Percentiles rank a stretch among this genome's conserved stretches.
Conservation (phyloP, 1,140 invertebrate species). For the Sipha flava region DNA sequence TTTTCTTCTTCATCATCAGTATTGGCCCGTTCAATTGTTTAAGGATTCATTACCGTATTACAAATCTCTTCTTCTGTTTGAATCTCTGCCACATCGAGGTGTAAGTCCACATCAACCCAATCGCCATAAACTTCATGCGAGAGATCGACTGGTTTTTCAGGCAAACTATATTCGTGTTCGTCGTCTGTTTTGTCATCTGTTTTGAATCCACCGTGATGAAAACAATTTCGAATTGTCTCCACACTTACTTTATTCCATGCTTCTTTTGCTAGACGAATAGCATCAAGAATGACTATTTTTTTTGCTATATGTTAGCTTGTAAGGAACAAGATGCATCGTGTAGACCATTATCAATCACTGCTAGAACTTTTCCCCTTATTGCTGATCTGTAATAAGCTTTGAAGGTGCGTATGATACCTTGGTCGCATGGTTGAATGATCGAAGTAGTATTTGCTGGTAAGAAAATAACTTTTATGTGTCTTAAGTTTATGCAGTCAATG, state of each 20-base stretch:
- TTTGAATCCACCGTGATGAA: background rate
- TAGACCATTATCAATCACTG: background rate
- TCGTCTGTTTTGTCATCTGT: background rate
- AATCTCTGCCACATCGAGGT: background rate
- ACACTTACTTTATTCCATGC: conserved; percentile 2
- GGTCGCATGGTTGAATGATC: conserved; percentile 44
- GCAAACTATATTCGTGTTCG: background rate
- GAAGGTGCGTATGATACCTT: conserved; percentile 42
- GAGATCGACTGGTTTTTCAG: background rate
- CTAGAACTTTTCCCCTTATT: background rate
- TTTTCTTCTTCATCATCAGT: background rate
- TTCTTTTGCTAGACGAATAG: background rate
- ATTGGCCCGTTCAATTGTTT: background rate
- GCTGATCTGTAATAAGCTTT: conserved; percentile 20
- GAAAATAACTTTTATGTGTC: conserved; percentile 41
- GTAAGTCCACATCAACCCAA: background rate
- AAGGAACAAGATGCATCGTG: background rate
- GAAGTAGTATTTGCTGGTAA: conserved; percentile 44
- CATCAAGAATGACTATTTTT: conserved; percentile 36
- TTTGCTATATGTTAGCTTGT: conserved; percentile 34
- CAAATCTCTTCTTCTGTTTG: background rate
- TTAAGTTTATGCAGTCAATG: conserved; percentile 32
- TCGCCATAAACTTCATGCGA: background rate
- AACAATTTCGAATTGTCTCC: background rate
- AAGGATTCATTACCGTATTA: background rate